Percentiles rank a stretch among this genome's conserved stretches.
Evolutionary conservation across 2,113 vertebrate species (phyloP).

Genomic region (Condylura cristata): DNA sequence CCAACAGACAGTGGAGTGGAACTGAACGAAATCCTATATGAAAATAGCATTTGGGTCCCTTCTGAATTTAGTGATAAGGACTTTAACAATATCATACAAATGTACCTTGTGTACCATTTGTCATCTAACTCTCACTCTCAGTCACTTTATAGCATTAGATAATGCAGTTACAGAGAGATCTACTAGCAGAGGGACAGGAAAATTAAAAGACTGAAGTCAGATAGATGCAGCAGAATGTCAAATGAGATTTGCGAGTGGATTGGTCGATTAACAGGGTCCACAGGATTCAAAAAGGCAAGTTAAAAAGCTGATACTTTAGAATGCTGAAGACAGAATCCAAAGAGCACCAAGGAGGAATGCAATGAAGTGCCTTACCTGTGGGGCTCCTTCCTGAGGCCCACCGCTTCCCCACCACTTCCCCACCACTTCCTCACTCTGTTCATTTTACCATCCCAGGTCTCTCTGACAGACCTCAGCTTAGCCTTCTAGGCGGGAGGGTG

Average conservation of each 20-base stretch:
- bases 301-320: neutral
- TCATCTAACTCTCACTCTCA: constrained; percentile 23
- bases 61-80: constrained; percentile 63
- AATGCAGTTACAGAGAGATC: constrained; percentile 45
- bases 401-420: no score
- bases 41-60: constrained; percentile 53
- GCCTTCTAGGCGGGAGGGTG: neutral
- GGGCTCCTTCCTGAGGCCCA: neutral
- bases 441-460: neutral
- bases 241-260: constrained; percentile 28
- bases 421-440: neutral
- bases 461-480: neutral
- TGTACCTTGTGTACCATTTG: constrained; percentile 51
- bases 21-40: constrained; percentile 39
- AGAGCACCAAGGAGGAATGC: neutral
- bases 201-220: constrained; percentile 65
- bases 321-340: neutral
- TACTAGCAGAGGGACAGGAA: constrained; percentile 30
- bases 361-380: neutral
- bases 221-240: neutral
- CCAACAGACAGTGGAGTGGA: constrained; percentile 29
- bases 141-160: constrained; percentile 52
- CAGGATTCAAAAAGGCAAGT: neutral
- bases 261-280: neutral
- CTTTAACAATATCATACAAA: neutral